These are phyloP conservation scores for Epinephelus moara DNA, from an alignment of 2,113 vertebrate species.

Conservation along the genomic window DNA sequence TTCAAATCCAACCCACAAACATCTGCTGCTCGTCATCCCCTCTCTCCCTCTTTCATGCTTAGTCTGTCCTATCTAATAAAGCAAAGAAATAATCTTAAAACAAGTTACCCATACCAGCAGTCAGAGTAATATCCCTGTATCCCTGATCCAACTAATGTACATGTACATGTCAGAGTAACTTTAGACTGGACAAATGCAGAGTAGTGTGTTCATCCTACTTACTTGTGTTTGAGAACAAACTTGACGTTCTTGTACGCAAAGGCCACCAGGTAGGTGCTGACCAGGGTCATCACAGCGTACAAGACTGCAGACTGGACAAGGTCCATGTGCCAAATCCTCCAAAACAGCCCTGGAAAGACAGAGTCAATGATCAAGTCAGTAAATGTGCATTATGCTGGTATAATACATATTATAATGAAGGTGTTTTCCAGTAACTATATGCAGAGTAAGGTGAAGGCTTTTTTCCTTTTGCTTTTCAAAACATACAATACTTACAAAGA, in stretches of 20 bases:
- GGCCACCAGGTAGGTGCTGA: conserved; percentile 97
- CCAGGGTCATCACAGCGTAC: conserved; percentile 96
- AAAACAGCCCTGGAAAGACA: conserved; percentile 90
- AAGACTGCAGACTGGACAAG: conserved; percentile 97
- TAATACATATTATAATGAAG: background rate
- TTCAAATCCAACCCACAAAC: too few relatives aligned
- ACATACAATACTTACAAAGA: background rate
- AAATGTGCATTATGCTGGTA: background rate
- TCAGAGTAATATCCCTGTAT: too few relatives aligned
- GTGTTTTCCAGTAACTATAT: background rate
- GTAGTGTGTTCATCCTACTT: conserved; percentile 57
- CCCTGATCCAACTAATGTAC: background rate
- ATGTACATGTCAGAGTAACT: background rate
- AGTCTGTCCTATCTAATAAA: too few relatives aligned
- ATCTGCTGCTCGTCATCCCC: too few relatives aligned
- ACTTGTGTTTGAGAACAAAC: conserved; percentile 99
- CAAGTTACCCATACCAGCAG: background rate
- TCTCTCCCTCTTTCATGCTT: too few relatives aligned
- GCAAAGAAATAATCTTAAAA: too few relatives aligned
- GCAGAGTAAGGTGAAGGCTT: background rate
- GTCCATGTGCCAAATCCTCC: conserved; percentile 99
- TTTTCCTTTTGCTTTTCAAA: background rate
- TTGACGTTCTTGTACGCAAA: conserved; percentile 99
- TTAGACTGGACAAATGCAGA: background rate
- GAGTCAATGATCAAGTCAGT: background rate